A percentile compares a stretch with the other conserved stretches of the same genome.
Evolutionary conservation across 2,888 invertebrate genomes (phyloP).

Genomic region (Latrodectus hesperus): DNA sequence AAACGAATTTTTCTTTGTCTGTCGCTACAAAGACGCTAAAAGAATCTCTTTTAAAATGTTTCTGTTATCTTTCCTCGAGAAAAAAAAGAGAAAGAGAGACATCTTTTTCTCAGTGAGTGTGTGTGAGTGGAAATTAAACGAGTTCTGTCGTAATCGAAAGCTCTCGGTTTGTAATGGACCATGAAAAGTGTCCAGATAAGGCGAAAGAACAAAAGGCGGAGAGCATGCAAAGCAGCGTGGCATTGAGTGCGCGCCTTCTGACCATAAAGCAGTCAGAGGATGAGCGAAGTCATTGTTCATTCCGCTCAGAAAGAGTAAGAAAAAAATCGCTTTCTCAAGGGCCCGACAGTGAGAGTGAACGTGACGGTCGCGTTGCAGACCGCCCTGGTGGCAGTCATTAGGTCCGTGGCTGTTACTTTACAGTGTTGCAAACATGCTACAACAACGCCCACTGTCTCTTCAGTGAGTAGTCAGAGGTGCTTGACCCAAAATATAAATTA

Average conservation of each 20-base stretch:
- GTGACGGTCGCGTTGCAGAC: no score
- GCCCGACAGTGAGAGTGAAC: no score
- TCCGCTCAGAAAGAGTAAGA: background rate
- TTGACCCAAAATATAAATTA: no score
- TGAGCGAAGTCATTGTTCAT: background rate
- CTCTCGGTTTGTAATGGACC: background rate
- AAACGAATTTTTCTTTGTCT: background rate
- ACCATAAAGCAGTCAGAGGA: background rate
- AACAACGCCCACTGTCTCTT: no score
- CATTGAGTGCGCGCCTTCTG: background rate
- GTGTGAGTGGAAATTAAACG: background rate
- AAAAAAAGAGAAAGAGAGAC: background rate
- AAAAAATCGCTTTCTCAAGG: no score
- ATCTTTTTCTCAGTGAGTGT: background rate
- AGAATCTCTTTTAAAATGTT: background rate
- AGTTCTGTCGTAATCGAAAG: background rate
- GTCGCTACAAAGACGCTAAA: background rate
- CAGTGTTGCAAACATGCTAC: no score
- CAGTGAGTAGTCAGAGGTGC: no score
- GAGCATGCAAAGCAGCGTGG: slow-evolving; percentile 16
- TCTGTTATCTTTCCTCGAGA: background rate
- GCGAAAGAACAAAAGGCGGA: slow-evolving; percentile 5
- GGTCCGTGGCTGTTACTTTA: no score
- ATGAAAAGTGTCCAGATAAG: background rate
- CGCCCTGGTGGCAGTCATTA: no score